Conservation (phyloP, 2,797 vertebrate species). For the Emydoidea blandingii region DNA sequence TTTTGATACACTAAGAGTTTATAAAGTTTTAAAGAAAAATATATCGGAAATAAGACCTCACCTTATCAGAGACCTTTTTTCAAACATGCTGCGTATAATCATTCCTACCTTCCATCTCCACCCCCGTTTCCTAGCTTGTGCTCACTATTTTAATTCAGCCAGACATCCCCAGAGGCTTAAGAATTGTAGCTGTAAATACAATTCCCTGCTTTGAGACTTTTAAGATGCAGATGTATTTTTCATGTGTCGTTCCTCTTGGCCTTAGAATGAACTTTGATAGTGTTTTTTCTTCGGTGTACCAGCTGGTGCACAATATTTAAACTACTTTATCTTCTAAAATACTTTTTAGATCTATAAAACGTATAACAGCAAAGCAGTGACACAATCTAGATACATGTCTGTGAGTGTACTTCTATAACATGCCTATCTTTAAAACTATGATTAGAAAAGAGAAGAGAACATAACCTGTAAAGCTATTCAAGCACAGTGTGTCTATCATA, state of each 20-base stretch:
- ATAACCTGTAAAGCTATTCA: neutral
- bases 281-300: fast-evolving
- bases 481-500: fast-evolving
- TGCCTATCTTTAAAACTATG: neutral
- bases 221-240: fast-evolving
- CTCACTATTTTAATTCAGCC: fast-evolving
- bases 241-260: neutral
- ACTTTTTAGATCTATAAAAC: neutral
- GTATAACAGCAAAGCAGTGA: fast-evolving
- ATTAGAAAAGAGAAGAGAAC: neutral
- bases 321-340: neutral
- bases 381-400: fast-evolving
- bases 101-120: fast-evolving
- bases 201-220: fast-evolving
- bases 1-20: fast-evolving
- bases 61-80: fast-evolving
- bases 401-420: neutral
- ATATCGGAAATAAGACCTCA: fast-evolving
- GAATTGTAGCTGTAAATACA: neutral
- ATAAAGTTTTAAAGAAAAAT: neutral
- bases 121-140: neutral
- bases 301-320: neutral
- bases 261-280: fast-evolving
- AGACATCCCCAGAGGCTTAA: neutral
- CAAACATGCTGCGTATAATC: fast-evolving